Conservation (phyloP, 2,113 vertebrate species). For the Epinephelus moara region DNA sequence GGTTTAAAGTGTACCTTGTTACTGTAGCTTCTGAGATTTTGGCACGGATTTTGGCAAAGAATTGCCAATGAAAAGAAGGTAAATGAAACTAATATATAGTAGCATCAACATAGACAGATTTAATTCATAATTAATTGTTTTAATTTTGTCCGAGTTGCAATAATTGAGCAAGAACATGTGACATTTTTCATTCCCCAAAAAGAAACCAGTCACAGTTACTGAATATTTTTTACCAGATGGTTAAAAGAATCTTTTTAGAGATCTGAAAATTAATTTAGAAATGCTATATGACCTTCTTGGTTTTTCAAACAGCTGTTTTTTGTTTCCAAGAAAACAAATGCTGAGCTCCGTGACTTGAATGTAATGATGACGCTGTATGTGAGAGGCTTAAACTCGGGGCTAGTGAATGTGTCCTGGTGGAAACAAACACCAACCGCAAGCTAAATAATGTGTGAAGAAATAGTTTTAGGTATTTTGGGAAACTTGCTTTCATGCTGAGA, state of each 20-base stretch:
- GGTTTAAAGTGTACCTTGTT: no score
- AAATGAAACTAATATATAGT: no score
- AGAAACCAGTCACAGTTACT: neutral
- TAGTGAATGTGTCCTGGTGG: neutral
- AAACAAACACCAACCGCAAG: neutral
- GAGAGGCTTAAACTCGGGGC: constrained; percentile 2
- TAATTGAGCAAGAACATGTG: neutral
- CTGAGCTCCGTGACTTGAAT: constrained; percentile 1
- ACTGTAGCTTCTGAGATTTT: no score
- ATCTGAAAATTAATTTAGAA: neutral
- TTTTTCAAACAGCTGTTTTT: neutral
- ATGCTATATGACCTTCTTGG: no score
- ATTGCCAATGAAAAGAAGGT: no score
- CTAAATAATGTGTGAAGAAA: neutral
- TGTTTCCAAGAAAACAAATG: neutral
- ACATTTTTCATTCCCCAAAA: neutral
- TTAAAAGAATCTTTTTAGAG: neutral
- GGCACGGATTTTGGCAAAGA: neutral
- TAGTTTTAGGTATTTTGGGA: neutral
- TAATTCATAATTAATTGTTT: neutral
- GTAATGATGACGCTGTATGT: neutral
- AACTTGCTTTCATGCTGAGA: neutral
- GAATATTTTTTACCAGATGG: neutral
- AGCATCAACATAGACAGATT: neutral
- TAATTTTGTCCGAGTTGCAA: neutral